phyloP scores from a whole-genome alignment of 2,888 invertebrate genomes.

The Pollenia labialis region DNA sequence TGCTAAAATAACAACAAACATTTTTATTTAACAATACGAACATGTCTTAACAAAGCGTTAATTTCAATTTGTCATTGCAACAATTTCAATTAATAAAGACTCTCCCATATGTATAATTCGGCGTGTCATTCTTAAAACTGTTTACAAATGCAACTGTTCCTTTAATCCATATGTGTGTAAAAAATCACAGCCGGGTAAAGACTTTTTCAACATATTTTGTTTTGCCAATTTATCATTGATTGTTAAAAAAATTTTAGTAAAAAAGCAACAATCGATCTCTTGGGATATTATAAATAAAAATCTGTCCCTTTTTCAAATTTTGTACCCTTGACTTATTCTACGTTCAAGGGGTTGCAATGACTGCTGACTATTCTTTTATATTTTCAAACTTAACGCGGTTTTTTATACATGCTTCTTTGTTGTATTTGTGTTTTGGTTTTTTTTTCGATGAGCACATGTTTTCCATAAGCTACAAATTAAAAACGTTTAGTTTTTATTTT shows the following conservation, averaged over 20 bases:
- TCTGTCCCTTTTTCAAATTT: not conserved
- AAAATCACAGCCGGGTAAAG: not conserved
- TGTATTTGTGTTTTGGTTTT: not conserved
- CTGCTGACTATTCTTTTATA: slow-evolving; percentile 1
- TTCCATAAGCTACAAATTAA: slow-evolving; percentile 54
- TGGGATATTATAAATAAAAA: slow-evolving; percentile 22
- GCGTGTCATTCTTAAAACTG: not conserved
- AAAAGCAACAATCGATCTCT: slow-evolving; percentile 62
- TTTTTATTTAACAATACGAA: not conserved
- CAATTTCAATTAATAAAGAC: slow-evolving; percentile 57
- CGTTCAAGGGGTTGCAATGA: slow-evolving; percentile 11
- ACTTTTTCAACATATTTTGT: slow-evolving; percentile 58
- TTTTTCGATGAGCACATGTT: slow-evolving; percentile 55
- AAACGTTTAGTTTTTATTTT: slow-evolving; percentile 46
- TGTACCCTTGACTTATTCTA: not conserved
- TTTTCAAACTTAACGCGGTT: slow-evolving; percentile 55
- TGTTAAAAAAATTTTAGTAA: slow-evolving; percentile 41
- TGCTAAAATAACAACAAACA: not conserved
- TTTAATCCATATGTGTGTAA: not conserved
- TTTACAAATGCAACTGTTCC: slow-evolving; percentile 19
- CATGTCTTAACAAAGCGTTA: slow-evolving; percentile 47
- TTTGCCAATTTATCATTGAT: slow-evolving; percentile 67
- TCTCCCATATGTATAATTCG: slow-evolving; percentile 1
- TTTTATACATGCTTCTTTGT: slow-evolving; percentile 1
- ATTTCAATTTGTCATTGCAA: slow-evolving; percentile 64